Evolutionary conservation across 2,113 vertebrate species (phyloP).

Genomic region (Engraulis encrasicolus): DNA sequence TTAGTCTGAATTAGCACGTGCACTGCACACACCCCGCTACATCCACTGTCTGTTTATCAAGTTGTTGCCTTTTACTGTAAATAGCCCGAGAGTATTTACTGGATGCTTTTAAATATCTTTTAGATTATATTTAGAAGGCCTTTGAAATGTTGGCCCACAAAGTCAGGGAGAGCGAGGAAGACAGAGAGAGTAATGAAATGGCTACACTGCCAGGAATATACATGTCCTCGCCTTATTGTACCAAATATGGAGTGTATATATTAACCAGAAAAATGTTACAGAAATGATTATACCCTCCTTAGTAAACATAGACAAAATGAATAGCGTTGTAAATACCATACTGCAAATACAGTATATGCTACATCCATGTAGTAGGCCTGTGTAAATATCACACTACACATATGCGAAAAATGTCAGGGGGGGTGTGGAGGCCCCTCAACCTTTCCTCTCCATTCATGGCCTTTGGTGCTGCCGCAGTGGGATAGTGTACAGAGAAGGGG

Average conservation of each 20-base stretch:
- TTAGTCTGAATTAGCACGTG: slow-evolving; percentile 9
- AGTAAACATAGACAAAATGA: background rate
- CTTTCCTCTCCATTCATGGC: background rate
- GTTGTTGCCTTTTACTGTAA: background rate
- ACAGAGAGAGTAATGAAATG: slow-evolving; percentile 29
- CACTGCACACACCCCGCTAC: background rate
- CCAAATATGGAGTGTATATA: background rate
- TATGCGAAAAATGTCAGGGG: no score
- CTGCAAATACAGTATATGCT: no score
- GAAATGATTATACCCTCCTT: background rate
- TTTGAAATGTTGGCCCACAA: background rate
- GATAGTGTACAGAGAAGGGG: background rate
- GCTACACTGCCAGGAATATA: background rate
- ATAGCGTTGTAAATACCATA: background rate
- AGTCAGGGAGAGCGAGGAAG: slow-evolving; percentile 28
- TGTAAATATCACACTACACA: background rate
- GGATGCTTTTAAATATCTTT: slow-evolving; percentile 20
- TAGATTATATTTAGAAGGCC: background rate
- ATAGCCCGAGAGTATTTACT: background rate
- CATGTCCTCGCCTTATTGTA: background rate
- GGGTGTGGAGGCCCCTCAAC: no score
- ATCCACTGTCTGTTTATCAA: background rate
- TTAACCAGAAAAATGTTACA: background rate
- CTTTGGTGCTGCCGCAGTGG: background rate
- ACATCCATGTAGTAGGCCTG: no score